Evolutionary conservation across 2,797 vertebrate species (phyloP).

Genomic region (Triplophysa bombifrons): DNA sequence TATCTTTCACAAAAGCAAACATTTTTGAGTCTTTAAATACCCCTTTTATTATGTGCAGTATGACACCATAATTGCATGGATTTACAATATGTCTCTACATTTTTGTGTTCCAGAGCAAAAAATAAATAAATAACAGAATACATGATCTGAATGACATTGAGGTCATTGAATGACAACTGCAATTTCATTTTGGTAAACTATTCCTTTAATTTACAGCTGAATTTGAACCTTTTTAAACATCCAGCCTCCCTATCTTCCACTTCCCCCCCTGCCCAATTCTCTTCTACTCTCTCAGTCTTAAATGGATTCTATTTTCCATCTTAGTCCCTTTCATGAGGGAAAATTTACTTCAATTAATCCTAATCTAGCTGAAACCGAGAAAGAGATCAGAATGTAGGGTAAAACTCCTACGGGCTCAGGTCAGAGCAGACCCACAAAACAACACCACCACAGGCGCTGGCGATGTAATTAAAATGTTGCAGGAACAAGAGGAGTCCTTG

Average conservation of each 20-base stretch:
- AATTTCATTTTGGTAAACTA: background rate
- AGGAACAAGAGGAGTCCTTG: slow-evolving; percentile 77
- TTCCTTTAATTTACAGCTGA: background rate
- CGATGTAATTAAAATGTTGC: slow-evolving; percentile 74
- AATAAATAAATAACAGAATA: background rate
- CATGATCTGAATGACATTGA: background rate
- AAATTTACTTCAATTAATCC: slow-evolving; percentile 38
- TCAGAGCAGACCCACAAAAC: slow-evolving; percentile 55
- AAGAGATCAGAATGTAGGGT: slow-evolving; percentile 28
- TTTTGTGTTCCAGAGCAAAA: too few relatives aligned
- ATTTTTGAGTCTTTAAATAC: too few relatives aligned
- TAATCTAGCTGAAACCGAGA: slow-evolving; percentile 38
- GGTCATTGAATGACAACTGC: background rate
- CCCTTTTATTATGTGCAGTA: too few relatives aligned
- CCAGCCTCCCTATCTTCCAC: slow-evolving; percentile 3
- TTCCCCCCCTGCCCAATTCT: background rate
- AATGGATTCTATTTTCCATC: slow-evolving; percentile 28
- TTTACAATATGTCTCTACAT: too few relatives aligned
- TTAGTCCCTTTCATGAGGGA: slow-evolving; percentile 43
- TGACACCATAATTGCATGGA: too few relatives aligned
- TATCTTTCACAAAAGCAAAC: background rate
- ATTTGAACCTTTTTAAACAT: slow-evolving; percentile 2
- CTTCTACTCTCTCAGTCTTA: slow-evolving; percentile 22
- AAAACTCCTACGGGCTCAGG: slow-evolving; percentile 36
- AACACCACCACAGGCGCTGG: slow-evolving; percentile 57